A percentile compares a stretch with the other conserved stretches of the same genome.
Evolutionary conservation across 2,797 vertebrate genomes (phyloP).

Genomic region (Valencia hispanica): DNA sequence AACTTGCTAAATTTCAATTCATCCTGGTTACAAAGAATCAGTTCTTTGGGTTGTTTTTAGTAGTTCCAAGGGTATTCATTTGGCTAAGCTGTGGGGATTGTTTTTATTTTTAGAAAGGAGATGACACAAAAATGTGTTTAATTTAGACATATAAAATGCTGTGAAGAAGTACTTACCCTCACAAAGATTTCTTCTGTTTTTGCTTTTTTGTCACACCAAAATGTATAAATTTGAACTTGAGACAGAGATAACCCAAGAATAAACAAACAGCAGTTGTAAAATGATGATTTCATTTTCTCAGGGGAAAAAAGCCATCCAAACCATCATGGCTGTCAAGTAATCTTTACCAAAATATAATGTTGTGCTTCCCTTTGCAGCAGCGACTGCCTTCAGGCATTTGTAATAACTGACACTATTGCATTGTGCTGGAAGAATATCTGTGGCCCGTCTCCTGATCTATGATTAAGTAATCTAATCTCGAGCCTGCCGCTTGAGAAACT

Average conservation of each 20-base stretch:
- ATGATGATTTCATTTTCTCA: not conserved
- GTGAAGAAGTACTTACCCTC: not conserved
- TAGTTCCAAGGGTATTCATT: not conserved
- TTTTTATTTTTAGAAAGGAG: not conserved
- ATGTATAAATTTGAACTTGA: not conserved
- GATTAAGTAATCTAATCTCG: too few species aligned
- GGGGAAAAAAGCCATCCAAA: not conserved
- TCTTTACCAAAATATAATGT: not conserved
- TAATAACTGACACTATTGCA: too few species aligned
- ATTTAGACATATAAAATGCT: not conserved
- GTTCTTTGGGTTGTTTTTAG: not conserved
- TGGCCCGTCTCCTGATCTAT: too few species aligned
- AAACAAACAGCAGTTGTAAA: not conserved
- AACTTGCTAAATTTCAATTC: slow-evolving; percentile 21
- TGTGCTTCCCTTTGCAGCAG: not conserved
- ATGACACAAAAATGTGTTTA: not conserved
- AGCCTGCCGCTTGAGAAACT: too few species aligned
- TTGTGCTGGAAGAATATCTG: too few species aligned
- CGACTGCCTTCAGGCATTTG: too few species aligned
- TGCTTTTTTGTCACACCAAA: not conserved
- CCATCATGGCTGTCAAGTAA: not conserved
- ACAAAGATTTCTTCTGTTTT: too few species aligned
- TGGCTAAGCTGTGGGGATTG: not conserved
- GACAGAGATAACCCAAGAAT: not conserved
- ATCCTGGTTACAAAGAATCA: not conserved